Percentiles rank a stretch among this genome's conserved stretches.
These are phyloP conservation scores for Circaetus gallicus DNA, from an alignment of 2,113 vertebrate genomes.

Conservation along the genomic window DNA sequence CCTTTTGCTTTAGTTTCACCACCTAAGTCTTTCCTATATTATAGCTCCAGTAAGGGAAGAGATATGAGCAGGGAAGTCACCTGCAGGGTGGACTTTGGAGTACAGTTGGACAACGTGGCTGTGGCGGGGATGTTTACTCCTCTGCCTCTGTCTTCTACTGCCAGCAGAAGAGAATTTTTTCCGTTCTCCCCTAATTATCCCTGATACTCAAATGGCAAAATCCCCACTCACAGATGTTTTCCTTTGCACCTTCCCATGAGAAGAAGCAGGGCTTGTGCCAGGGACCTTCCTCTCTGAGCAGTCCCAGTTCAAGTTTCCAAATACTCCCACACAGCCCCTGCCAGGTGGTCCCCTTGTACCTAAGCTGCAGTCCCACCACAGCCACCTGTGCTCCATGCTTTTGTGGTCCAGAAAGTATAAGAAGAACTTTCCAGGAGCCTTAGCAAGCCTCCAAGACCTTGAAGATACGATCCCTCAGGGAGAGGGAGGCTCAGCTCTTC, in stretches of 20 bases:
- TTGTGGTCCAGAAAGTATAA: not conserved
- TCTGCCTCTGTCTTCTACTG: not conserved
- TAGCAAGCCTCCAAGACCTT: not conserved
- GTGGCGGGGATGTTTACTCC: not conserved
- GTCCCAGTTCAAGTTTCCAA: not conserved
- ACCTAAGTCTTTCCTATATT: not conserved
- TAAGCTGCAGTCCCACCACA: not conserved
- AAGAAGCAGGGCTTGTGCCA: not conserved
- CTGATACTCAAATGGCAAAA: not conserved
- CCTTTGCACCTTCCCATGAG: not conserved
- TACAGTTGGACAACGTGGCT: fast-evolving
- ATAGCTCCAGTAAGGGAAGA: not conserved
- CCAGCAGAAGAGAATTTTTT: not conserved
- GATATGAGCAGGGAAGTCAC: not conserved
- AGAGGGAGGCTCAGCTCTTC: not conserved
- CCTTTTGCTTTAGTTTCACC: not conserved
- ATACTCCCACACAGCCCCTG: not conserved
- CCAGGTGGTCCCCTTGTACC: not conserved
- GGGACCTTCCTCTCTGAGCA: not conserved
- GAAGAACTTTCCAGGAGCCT: not conserved
- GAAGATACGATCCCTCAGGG: not conserved
- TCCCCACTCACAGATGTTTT: not conserved
- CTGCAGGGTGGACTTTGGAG: not conserved
- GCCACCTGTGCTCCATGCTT: not conserved
- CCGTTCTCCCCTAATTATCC: not conserved